Conservation (phyloP, 1,140 invertebrate genomes). For the Nephotettix cincticeps region DNA sequence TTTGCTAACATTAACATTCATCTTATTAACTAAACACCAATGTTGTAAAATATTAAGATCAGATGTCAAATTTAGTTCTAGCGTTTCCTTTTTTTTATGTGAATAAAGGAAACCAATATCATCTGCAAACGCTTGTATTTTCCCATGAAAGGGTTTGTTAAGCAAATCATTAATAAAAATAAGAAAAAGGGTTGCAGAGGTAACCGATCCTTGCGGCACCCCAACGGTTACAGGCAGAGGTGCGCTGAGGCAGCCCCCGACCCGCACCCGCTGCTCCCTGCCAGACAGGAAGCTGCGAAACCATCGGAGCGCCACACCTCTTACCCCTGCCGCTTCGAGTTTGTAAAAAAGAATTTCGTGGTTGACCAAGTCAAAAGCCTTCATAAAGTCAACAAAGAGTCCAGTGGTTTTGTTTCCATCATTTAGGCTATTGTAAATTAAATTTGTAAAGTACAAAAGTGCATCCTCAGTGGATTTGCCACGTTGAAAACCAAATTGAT, state of each 20-base stretch:
- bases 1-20: conserved; percentile 12
- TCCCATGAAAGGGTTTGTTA: not conserved
- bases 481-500: conserved; percentile 21
- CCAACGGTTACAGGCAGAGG: not conserved
- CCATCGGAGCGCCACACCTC: conserved; percentile 11
- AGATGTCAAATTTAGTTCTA: not conserved
- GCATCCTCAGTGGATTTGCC: conserved; percentile 19
- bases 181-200: conserved; percentile 14
- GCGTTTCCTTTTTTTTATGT: not conserved
- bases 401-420: conserved; percentile 2
- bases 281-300: not conserved
- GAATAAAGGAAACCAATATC: conserved; percentile 17
- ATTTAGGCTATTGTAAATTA: conserved; percentile 8
- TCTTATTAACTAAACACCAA: conserved; percentile 8
- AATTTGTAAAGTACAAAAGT: conserved; percentile 10
- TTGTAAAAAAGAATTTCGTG: conserved; percentile 7
- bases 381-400: conserved; percentile 13
- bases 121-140: conserved; percentile 22
- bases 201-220: conserved; percentile 18
- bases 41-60: not conserved
- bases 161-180: conserved; percentile 25
- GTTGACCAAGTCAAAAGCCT: conserved; percentile 1
- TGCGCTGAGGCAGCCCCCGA: not conserved
- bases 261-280: not conserved
- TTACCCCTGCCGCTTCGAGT: not conserved